Base-by-base conservation (phyloP, 2,888 invertebrate species). In the Hoplodrina ambigua region DNA sequence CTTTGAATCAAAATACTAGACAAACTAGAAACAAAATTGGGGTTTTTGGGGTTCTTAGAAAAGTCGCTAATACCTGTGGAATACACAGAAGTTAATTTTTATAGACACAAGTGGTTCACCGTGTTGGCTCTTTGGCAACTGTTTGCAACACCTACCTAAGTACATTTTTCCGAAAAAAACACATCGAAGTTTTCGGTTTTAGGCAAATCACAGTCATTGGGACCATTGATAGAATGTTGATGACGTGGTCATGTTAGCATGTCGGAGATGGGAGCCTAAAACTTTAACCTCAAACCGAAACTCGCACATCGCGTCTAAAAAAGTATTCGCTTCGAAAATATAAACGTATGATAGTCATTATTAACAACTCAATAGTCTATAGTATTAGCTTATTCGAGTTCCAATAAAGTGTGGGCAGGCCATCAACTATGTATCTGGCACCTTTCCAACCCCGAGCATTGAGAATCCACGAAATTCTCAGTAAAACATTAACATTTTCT, bases 401-500 rank as follows among this genome's bases (percentile, higher is more conserved):
- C 66, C n/a, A 15, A 46, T 46, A 33, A 72, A 25, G 30, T 10
- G 74, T 74, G 17, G 77, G 76, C 46, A 52, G 54, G 7, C 46
- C 33, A 77, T 53, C 20, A 54, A 37, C 20, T 19, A 59, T 8
- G 17, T 19, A 4, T 50, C 54, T 78, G 75, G 68, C 74, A 59
- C 6, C 7, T 7, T 33, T 46, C 69, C 69, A 76, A 61, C 37
- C 11, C 19, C 1, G 17, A 33, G 20, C n/a, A 58, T 49, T 53
- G 11, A 50, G 53, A 74, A 56, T 46, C 41, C 25, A 44, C n/a
- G 6, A 13, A 37, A 65, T 80, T 76, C 76, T 30, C 8, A 76
- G 78, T 72, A 78, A 41, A 41, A n/a, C 41, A 57, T 44, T 37
- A 50, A 30, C n/a, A 46, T 54, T 62, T 66, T 62, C 37, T n/a